Evolutionary conservation across 2,888 invertebrate genomes (phyloP), one percentile per base, ranked within the genome.

Genomic region (Alloplasta piceator): DNA sequence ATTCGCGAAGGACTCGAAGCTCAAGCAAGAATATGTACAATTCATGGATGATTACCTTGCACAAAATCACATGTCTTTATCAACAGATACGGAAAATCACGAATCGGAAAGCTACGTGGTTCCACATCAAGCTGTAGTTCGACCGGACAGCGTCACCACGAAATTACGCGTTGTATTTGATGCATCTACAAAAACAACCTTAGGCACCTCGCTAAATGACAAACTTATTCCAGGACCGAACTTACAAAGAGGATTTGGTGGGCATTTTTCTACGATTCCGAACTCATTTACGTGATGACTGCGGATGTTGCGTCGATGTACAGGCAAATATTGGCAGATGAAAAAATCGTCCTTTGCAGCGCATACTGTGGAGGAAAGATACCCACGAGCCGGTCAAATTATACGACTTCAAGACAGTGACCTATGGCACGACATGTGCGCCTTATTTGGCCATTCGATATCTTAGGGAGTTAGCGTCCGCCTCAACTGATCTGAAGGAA

Each of bases 41-140:
- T 85, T 87, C 68, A 71, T 88, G 61, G 52, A 83, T 10, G 85
- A 87, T 16, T 87, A 87, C 56, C 6, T 84, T 38, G 6, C 61
- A 12, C 36, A 79, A 26, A 79, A 76, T 1, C 85, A 88, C 67
- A 85, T 89, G 85, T 77, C 85, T 16, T 16, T 67, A 52, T 60
- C 52, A n/a, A 46, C 39, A 26, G 50, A 38, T 16, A 43, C 0
- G 2, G 56, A 67, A 38, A 39, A 0, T 10, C 48, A 9, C 38
- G 16, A n/a, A 48, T 26, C 56, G 9, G 64, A 41, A 10, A 60
- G 12, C 10, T 73, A 72, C 43, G 39, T 55, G 5, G 39, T 76
- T 1, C 80, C 71, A 3, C 82, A 79, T 46, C 79, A 79, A 9
- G 48, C 79, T 1, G 79, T 79, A 36, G 36, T 82, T 12, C 14